Percentiles rank a stretch among this genome's conserved stretches.
phyloP scores from a whole-genome alignment of 2,797 vertebrate genomes.

The Sebastes cheni region DNA sequence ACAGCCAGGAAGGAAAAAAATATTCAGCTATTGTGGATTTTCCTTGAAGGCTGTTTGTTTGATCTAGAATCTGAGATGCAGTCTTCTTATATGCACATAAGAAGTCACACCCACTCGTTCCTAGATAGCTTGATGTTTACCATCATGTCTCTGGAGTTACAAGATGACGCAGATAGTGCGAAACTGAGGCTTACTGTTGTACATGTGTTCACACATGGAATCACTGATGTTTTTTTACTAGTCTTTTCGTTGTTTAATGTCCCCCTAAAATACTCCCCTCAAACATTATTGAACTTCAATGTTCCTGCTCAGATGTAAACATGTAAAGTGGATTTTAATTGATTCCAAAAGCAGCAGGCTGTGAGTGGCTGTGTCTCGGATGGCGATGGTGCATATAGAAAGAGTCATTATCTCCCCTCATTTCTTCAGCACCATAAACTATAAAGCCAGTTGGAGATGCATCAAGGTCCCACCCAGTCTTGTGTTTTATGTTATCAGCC shows the following conservation, averaged over 20 bases:
- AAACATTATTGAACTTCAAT: background rate
- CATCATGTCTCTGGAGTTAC: constrained; percentile 13
- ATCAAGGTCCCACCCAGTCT: constrained; percentile 6
- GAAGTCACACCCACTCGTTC: constrained; percentile 27
- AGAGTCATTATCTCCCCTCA: constrained; percentile 22
- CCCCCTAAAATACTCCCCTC: background rate
- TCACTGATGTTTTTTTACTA: background rate
- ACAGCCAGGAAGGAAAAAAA: constrained; percentile 23
- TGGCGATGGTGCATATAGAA: constrained; percentile 5
- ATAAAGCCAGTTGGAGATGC: background rate
- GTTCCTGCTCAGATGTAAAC: background rate
- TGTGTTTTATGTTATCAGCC: constrained; percentile 13
- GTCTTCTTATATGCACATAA: constrained; percentile 11
- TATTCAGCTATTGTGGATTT: constrained; percentile 21
- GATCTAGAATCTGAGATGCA: constrained; percentile 17
- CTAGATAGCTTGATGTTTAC: constrained; percentile 34
- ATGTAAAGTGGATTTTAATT: constrained; percentile 16
- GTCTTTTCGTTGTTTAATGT: background rate
- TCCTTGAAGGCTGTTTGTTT: constrained; percentile 34
- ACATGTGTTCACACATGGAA: background rate
- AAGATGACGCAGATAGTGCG: constrained; percentile 20
- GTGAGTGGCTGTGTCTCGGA: background rate
- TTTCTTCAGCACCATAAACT: constrained; percentile 24
- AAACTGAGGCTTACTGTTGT: background rate
- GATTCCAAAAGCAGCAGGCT: constrained; percentile 2